Evolutionary conservation across 2,113 vertebrate species (phyloP).

Genomic region (Stigmatopora argus): DNA sequence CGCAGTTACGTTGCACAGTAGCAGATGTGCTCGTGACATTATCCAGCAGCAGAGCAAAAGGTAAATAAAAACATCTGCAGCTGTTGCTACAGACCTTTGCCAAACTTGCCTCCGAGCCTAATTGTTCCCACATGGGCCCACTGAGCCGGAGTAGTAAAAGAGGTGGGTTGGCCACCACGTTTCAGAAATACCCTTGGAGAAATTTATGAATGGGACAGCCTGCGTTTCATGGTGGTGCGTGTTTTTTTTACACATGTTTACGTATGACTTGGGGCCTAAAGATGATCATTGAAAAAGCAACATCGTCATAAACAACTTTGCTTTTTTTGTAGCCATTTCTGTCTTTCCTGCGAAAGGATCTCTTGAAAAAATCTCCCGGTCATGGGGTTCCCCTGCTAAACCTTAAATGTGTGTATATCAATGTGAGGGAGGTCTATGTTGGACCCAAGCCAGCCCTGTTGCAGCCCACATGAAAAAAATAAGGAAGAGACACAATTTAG

Average conservation of each 20-base stretch:
- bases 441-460: constrained; percentile 50
- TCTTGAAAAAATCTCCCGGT: neutral
- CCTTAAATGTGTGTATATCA: constrained; percentile 32
- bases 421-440: constrained; percentile 60
- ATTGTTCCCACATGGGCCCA: constrained; percentile 72
- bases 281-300: constrained; percentile 3
- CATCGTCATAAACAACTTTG: neutral
- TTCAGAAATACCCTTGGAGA: constrained; percentile 52
- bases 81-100: constrained; percentile 72
- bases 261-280: constrained; percentile 13
- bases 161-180: constrained; percentile 48
- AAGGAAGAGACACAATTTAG: constrained; percentile 56
- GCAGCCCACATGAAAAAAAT: constrained; percentile 65
- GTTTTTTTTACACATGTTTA: constrained; percentile 41
- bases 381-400: constrained; percentile 26
- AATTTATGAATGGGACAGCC: constrained; percentile 67
- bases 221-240: constrained; percentile 29
- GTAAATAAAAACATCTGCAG: constrained; percentile 79
- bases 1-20: constrained; percentile 75
- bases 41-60: constrained; percentile 65
- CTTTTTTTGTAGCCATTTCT: neutral
- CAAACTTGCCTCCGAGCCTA: constrained; percentile 64
- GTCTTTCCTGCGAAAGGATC: neutral
- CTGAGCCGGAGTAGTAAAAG: constrained; percentile 53
- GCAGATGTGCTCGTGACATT: constrained; percentile 76